Conservation (phyloP, 2,888 invertebrate genomes). For the Elmis aenea region DNA sequence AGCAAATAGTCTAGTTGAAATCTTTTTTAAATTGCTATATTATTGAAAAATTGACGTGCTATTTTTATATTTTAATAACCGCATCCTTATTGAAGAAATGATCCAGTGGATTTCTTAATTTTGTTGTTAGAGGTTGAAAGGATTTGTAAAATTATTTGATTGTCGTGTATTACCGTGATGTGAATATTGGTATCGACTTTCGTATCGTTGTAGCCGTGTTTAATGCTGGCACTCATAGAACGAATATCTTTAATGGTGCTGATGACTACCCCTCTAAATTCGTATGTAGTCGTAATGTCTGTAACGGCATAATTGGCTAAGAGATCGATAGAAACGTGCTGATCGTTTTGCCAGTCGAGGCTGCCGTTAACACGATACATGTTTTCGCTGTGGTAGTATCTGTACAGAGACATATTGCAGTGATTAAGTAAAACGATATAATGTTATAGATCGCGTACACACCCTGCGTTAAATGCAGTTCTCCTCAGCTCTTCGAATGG, state of each 20-base stretch:
- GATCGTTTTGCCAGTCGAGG: constrained; percentile 57
- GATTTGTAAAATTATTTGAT: no score
- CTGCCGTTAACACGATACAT: constrained; percentile 52
- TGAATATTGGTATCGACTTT: constrained; percentile 51
- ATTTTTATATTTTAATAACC: no score
- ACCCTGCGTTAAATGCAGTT: constrained; percentile 52
- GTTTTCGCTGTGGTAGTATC: constrained; percentile 50
- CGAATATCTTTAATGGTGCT: constrained; percentile 58
- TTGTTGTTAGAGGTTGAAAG: no score
- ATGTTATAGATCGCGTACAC: constrained; percentile 19
- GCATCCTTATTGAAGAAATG: no score
- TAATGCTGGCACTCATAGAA: constrained; percentile 52
- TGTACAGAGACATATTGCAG: constrained; percentile 31
- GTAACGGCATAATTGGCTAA: constrained; percentile 49
- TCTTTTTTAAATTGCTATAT: no score
- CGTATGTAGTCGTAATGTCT: constrained; percentile 46
- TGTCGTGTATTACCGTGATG: constrained; percentile 45
- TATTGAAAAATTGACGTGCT: no score
- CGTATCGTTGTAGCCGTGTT: constrained; percentile 51
- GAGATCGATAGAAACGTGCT: constrained; percentile 52
- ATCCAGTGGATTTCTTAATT: no score
- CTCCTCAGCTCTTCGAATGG: constrained; percentile 57
- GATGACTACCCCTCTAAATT: constrained; percentile 50
- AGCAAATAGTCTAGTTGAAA: no score
- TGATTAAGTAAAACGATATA: constrained; percentile 5